Evolutionary conservation across 2,797 vertebrate genomes (phyloP), one percentile per base, ranked within the genome.

Genomic region (Lepilemur septentrionalis): DNA sequence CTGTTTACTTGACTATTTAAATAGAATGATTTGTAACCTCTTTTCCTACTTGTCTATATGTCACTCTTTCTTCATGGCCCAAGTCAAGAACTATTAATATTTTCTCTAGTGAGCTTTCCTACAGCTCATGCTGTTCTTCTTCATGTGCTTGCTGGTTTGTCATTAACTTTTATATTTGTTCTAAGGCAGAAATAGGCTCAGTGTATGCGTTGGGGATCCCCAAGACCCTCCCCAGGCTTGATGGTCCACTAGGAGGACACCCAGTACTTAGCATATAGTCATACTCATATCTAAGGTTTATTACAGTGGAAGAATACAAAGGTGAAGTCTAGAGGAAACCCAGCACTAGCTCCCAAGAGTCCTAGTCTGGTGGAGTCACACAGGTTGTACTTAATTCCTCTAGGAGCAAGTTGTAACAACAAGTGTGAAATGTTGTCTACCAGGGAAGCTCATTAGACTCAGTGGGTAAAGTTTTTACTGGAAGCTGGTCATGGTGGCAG

Each of bases 91-190:
- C 28, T 50, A 65, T 59, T 59, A 28, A 59, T 59, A 25, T 35
- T 95, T 92, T 59, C 15, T 87, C 30, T 55, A 22, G 20, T 38
- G 50, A 95, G 15, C 57, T 91, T 96, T 90, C 18, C 43, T 85
- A 0, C 55, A n/a, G 22, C 73, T 79, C 67, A 35, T 18, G 30
- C 12, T 79, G 43, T 75, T 63, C 46, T 59, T 81, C 48, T 85
- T 85, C 35, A 30, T 72, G 22, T 83, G 52, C 4, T 41, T 84
- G 9, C 46, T 70, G 38, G 15, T 69, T 95, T 96, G 46, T 85
- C 82, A 46, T 94, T 96, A 93, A 78, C n/a, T 57, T 73, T 35
- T 63, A 41, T 23, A 63, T 91, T 92, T 79, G 25, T 86, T 93
- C 23, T 85, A n/a, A 81, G 82, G 7, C 48, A 93, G 78, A 46